Evolutionary conservation across 2,797 vertebrate species (phyloP).

Genomic region (Natrix natrix): DNA sequence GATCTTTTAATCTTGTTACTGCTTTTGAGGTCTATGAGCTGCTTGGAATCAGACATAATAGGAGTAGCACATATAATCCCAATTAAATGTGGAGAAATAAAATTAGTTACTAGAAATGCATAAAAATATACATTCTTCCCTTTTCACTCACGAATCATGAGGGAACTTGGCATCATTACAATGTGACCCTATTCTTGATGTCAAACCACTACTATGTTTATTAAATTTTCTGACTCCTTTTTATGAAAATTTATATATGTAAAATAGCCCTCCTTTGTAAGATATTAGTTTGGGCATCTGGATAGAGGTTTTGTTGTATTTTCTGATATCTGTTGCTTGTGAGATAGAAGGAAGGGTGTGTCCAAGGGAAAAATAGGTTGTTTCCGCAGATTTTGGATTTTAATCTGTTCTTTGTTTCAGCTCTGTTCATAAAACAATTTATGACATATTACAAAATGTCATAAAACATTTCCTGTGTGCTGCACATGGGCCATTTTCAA

Average conservation of each 20-base stretch:
- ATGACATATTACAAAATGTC: not conserved
- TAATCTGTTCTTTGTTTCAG: not conserved
- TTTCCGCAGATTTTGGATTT: not conserved
- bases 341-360: not conserved
- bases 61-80: not conserved
- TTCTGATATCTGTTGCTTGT: not conserved
- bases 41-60: not conserved
- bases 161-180: not conserved
- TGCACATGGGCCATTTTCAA: not conserved
- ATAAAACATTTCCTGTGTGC: not conserved
- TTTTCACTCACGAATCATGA: not conserved
- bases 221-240: not conserved
- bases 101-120: not conserved
- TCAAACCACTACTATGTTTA: not conserved
- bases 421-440: not conserved
- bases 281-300: not conserved
- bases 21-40: constrained; percentile 1
- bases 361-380: not conserved
- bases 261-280: not conserved
- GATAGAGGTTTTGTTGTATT: not conserved
- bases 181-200: not conserved
- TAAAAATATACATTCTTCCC: not conserved
- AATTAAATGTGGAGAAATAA: not conserved
- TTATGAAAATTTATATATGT: not conserved
- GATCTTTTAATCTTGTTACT: not conserved